Evolutionary conservation across 2,888 invertebrate genomes (phyloP).

Genomic region (Pteria penguin): DNA sequence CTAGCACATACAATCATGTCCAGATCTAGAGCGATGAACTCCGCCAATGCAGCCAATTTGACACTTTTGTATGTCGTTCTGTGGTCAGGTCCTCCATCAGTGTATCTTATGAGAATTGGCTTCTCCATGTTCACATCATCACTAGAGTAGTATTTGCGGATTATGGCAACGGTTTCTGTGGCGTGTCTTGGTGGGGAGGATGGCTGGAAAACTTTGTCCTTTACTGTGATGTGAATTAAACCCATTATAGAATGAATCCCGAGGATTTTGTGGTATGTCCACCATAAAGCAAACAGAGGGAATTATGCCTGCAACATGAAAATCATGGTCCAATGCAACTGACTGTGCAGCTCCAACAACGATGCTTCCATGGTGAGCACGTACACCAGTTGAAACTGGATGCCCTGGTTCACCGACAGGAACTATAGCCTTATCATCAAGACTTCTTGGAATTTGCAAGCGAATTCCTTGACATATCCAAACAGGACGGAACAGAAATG

Average conservation of each 20-base stretch:
- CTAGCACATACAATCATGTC: constrained; percentile 38
- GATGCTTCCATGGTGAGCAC: constrained; percentile 20
- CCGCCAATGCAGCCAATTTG: neutral
- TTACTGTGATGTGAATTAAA: constrained; percentile 43
- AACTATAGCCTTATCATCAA: constrained; percentile 50
- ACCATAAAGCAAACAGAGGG: constrained; percentile 33
- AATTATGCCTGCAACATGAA: constrained; percentile 26
- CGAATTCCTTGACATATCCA: constrained; percentile 33
- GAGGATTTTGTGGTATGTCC: constrained; percentile 39
- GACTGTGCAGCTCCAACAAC: neutral
- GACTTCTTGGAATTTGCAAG: constrained; percentile 25
- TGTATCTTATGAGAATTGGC: constrained; percentile 35
- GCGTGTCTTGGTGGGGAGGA: constrained; percentile 37
- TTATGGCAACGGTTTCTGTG: constrained; percentile 36
- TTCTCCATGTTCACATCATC: constrained; percentile 21
- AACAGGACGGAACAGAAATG: constrained; percentile 25
- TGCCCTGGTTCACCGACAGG: constrained; percentile 42
- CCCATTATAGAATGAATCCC: constrained; percentile 44
- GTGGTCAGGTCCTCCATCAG: constrained; percentile 47
- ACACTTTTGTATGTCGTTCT: constrained; percentile 3
- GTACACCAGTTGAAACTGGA: constrained; percentile 34
- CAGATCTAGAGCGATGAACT: constrained; percentile 42
- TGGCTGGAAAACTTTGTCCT: constrained; percentile 48
- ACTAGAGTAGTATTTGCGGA: neutral
- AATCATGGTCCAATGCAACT: constrained; percentile 33